A percentile compares a stretch with the other conserved stretches of the same genome.
Evolutionary conservation across 2,888 invertebrate genomes (phyloP).

Genomic region (Nowickia ferox): DNA sequence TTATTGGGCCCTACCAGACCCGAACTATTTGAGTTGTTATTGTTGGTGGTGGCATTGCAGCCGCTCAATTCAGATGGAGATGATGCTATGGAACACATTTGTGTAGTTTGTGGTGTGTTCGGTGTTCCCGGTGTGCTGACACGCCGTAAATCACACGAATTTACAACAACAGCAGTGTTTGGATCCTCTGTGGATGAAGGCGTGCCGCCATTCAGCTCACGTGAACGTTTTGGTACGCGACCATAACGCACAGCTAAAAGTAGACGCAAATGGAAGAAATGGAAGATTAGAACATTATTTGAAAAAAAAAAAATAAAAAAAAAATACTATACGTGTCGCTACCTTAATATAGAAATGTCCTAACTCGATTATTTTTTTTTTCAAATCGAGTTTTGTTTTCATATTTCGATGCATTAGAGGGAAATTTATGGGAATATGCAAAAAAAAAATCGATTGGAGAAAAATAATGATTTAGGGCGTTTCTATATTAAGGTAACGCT

Average conservation of each 20-base stretch:
- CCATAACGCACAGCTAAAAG: conserved; percentile 96
- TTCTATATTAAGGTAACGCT: no score
- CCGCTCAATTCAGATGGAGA: conserved; percentile 82
- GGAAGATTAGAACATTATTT: neutral
- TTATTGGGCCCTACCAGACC: conserved; percentile 64
- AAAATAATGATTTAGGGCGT: no score
- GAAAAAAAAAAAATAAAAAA: neutral
- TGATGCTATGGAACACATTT: conserved; percentile 83
- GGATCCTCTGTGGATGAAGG: conserved; percentile 75
- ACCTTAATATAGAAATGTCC: no score
- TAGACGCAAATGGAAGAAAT: conserved; percentile 48
- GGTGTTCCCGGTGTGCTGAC: conserved; percentile 82
- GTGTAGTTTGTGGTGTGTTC: conserved; percentile 84
- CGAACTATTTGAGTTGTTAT: conserved; percentile 75
- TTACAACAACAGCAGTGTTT: conserved; percentile 72
- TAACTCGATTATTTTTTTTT: no score
- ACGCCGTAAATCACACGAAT: conserved; percentile 77
- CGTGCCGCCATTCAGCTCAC: conserved; percentile 87
- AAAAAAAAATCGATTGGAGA: no score
- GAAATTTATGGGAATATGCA: no score
- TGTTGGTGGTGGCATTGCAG: conserved; percentile 79
- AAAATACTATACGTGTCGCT: neutral
- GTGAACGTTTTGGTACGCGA: conserved; percentile 95
- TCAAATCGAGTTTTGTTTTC: no score
- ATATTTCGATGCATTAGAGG: no score